Percentiles rank a stretch among this genome's conserved stretches.
Conservation (phyloP, 2,888 invertebrate genomes). For the Polylopha cassiicola region DNA sequence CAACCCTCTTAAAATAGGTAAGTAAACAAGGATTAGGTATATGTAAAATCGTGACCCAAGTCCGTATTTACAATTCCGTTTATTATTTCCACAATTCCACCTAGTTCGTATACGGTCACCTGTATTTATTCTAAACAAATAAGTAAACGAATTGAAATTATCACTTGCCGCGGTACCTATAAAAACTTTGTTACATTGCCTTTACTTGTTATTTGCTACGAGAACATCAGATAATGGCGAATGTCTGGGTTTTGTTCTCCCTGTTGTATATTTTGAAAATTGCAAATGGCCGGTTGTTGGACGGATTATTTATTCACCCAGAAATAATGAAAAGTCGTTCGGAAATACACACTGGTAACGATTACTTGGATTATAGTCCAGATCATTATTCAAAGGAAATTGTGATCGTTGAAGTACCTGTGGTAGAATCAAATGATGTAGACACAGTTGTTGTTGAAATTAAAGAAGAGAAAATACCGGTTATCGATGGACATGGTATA, state of each 20-base stretch:
- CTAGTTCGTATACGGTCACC: slow-evolving; percentile 13
- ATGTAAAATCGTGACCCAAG: slow-evolving; percentile 12
- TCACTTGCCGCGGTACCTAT: slow-evolving; percentile 25
- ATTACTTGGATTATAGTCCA: slow-evolving; percentile 55
- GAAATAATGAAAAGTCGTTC: slow-evolving; percentile 45
- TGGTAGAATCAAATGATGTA: slow-evolving; percentile 3
- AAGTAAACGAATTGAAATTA: slow-evolving; percentile 31
- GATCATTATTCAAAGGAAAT: slow-evolving; percentile 28
- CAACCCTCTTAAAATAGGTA: background rate
- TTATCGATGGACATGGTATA: background rate
- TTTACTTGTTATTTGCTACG: too few relatives aligned
- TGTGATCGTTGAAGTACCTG: slow-evolving; percentile 26
- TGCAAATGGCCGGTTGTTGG: slow-evolving; percentile 31
- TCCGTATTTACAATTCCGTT: slow-evolving; percentile 6
- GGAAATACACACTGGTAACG: slow-evolving; percentile 43
- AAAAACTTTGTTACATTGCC: slow-evolving; percentile 26
- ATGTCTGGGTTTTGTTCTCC: slow-evolving; percentile 35
- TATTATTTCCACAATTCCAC: slow-evolving; percentile 11
- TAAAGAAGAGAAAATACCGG: slow-evolving; percentile 8
- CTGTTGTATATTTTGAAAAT: slow-evolving; percentile 34
- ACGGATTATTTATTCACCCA: slow-evolving; percentile 49
- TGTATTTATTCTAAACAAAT: slow-evolving; percentile 13
- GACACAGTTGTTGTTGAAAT: slow-evolving; percentile 27
- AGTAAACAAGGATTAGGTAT: slow-evolving; percentile 5
- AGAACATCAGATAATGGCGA: slow-evolving; percentile 54